Base-by-base conservation (phyloP, 2,797 vertebrate species). In the Pristis pectinata region DNA sequence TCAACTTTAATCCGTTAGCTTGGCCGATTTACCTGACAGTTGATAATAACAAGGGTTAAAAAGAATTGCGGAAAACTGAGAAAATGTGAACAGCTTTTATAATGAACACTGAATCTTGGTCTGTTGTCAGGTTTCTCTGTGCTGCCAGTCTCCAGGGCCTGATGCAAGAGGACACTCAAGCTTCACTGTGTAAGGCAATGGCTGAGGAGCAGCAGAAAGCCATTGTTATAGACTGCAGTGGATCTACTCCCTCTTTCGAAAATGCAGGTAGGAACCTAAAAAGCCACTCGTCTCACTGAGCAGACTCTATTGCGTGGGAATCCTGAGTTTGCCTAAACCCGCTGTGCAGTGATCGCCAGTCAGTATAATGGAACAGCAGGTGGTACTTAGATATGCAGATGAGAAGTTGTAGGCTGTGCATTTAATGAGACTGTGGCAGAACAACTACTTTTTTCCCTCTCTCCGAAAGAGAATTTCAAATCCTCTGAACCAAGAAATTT, bases 131-230 rank as follows among this genome's bases (percentile, higher is more conserved):
- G 97, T 99, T 99, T 96, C 97, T 99, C 95, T 98, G 98, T 96
- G 98, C 98, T 89, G 98, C 98, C 95, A 98, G 99, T 96, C 97
- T 99, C 95, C 98, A 98, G 95, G 99, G 98, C 87, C 97, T 99
- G 49, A 98, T 99, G 94, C 98, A 99, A 77, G 98, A 99, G 95
- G 98, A 98, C 94, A 97, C 98, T 0, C 97, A 98, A 95, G 96
- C 98, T 0, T 98, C 98, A 34, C 96, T 99, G 96, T 99, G 98
- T 94, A 98, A 98, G 93, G 98, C 98, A 77, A 96, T 98, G 96
- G 98, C 98, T 0, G 98, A 98, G 95, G 98, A 98, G 8, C 96
- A 96, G 11, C 97, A 96, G 79, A 97, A 97, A 64, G 96, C 98
- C 22, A 96, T 99, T 95, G 91, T 97, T 77, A 96, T 99, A 19